Base-by-base conservation (phyloP, 2,113 vertebrate genomes). In the Rhineura floridana region DNA sequence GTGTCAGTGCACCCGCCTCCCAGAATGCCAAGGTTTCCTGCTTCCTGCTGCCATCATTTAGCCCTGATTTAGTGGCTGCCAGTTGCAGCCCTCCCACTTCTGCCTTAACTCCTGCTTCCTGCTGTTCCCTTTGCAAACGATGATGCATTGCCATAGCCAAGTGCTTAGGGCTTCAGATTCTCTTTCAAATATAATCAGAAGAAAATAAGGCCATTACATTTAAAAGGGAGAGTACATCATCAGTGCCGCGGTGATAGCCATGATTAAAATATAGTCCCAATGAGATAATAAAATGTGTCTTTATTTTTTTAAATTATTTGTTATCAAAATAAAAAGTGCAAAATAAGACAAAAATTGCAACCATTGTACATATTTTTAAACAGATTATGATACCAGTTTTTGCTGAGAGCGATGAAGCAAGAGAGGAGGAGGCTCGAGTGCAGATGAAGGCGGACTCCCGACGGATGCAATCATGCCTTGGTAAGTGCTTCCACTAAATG, bases 111-210 rank as follows among this genome's bases (percentile, higher is more conserved):
- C 91, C 91, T 93, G 36, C 67, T 92, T 89, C 91, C 81, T 93
- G 84, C 85, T 8, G 1, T 91, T 96, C 25, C 0, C 85, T 88
- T 7, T 86, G 81, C 17, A 79, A 94, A 93, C 88, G 90, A 89
- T 81, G 91, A 95, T 93, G 89, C 93, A 91, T 94, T 93, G 84
- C 65, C 84, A 69, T 94, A 90, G 92, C 70, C 89, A 94, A 93
- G 91, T 93, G 89, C 96, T 94, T 70, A 73, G 65, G 91, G 94
- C 91, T 92, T 2, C 0, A 82, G 91, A 86, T 95, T 88, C 87
- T 77, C 93, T 93, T 94, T 92, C 91, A 89, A 87, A 95, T 83
- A 95, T 48, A 94, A 94, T 93, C 92, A 95, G 88, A 81, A 91
- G 87, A 93, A 95, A 94, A 94, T 78, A 93, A 93, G 93, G 87